Evolutionary conservation across 92 coral and sea anemone species (phyloP), one percentile per base, ranked within the genome.

Genomic region (Epizoanthus illoricatus): DNA sequence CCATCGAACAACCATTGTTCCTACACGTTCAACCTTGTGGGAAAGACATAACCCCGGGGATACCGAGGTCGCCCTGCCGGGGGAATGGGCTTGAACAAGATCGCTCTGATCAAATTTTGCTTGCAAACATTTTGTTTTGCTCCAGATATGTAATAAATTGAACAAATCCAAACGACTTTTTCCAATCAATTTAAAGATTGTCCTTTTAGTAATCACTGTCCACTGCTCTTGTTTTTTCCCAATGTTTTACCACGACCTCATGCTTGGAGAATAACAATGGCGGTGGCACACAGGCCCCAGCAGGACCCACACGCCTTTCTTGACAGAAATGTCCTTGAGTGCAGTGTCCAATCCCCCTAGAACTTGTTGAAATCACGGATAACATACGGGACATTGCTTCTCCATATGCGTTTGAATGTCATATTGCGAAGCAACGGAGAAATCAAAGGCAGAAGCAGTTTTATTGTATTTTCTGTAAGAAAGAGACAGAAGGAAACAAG

Each of bases 41-140:
- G n/a, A n/a, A n/a, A n/a, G n/a, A n/a, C n/a, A n/a, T n/a, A n/a
- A n/a, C n/a, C n/a, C n/a, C n/a, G n/a, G n/a, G 1, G 4, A 9
- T 73, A 55, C 65, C 65, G 64, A 74, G 43, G 79, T 74, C 65
- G 39, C 40, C 17, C 79, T 21, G 49, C 16, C 45, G 45, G 52
- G 60, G 19, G 79, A 23, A 65, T 74, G 79, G 65, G 79, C 45
- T 74, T 74, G 65, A 49, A 74, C 79, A 74, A 73, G n/a, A 21
- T 15, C 49, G 65, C 12, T 73, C 60, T 73, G 21, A 45, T 40
- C 24, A 12, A 15, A 3, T 74, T 67, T 74, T 52, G 8, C 15
- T 21, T 49, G 39, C 28, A 74, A 74, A 21, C 79, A 28, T 2
- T 2, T 74, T 56, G 3, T 74, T 58, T 20, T 54, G 56, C 33